These are phyloP conservation scores for Megalonaias nervosa DNA, from an alignment of 1,140 invertebrate species.

Conservation along the genomic window DNA sequence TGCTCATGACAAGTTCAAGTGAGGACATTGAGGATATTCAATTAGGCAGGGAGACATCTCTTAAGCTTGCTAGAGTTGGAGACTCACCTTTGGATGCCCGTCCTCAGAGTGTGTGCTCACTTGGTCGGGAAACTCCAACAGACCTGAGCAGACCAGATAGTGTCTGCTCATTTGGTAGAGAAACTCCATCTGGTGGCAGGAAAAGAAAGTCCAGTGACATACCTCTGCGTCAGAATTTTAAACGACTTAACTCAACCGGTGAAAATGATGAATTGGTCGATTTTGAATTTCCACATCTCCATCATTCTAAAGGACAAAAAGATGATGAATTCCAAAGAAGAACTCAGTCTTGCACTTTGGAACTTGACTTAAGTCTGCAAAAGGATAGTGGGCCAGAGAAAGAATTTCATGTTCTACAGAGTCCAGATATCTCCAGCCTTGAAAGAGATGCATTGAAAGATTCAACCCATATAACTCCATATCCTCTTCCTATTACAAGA, in stretches of 20 bases:
- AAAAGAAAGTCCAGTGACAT: conserved; percentile 29
- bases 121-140: conserved; percentile 23
- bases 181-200: conserved; percentile 32
- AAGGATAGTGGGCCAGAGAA: no score
- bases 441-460: conserved; percentile 37
- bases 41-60: no score
- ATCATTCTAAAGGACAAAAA: no score
- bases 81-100: not conserved
- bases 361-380: not conserved
- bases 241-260: conserved; percentile 31
- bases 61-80: no score
- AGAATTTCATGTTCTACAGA: conserved; percentile 25
- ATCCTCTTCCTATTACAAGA: conserved; percentile 8
- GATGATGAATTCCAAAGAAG: conserved; percentile 1
- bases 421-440: conserved; percentile 39
- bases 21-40: no score
- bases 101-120: conserved; percentile 8
- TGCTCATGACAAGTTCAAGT: not conserved
- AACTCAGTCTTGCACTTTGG: conserved; percentile 30
- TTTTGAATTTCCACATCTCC: no score
- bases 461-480: conserved; percentile 23
- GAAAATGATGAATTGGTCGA: conserved; percentile 12
- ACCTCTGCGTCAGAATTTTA: conserved; percentile 11
- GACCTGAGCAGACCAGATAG: conserved; percentile 25
- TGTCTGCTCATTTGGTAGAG: conserved; percentile 26